Evolutionary conservation across 2,797 vertebrate species (phyloP).

Genomic region (Cirrhinus molitorella): DNA sequence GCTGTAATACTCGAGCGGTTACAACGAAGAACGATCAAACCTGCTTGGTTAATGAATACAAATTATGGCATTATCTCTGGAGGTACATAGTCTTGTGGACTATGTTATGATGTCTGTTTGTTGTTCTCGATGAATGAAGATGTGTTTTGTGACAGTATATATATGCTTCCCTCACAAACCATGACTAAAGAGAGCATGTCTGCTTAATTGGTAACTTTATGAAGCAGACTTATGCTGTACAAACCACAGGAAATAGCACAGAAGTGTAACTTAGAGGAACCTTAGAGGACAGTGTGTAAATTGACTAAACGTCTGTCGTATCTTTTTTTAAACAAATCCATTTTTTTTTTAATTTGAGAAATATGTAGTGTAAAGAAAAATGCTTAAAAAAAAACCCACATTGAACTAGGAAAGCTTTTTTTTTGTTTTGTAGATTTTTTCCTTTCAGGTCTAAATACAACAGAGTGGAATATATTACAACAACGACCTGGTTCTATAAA

Average conservation of each 20-base stretch:
- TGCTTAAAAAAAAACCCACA: background rate
- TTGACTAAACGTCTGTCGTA: background rate
- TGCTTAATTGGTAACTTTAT: slow-evolving; percentile 8
- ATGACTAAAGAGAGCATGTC: background rate
- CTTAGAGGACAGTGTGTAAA: background rate
- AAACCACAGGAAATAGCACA: slow-evolving; percentile 11
- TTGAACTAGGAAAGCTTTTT: background rate
- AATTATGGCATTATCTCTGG: slow-evolving; percentile 25
- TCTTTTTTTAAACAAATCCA: slow-evolving; percentile 1
- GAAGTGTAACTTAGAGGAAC: background rate
- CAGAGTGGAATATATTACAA: background rate
- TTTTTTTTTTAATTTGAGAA: background rate
- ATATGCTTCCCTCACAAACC: slow-evolving; percentile 5
- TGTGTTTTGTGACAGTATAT: slow-evolving; percentile 2
- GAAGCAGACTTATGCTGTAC: slow-evolving; percentile 2
- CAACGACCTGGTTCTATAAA: background rate
- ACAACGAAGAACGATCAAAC: slow-evolving; percentile 1
- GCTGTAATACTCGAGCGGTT: slow-evolving; percentile 14
- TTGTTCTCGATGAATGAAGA: slow-evolving; percentile 19
- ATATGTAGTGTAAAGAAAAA: background rate
- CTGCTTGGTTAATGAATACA: slow-evolving; percentile 23
- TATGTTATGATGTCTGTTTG: background rate
- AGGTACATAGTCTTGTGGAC: background rate
- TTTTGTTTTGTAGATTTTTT: too few species aligned
- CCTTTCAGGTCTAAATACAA: background rate